A percentile compares a stretch with the other conserved stretches of the same genome.
phyloP scores from a whole-genome alignment of 2,113 vertebrate genomes.

The Sinocyclocheilus grahami region DNA sequence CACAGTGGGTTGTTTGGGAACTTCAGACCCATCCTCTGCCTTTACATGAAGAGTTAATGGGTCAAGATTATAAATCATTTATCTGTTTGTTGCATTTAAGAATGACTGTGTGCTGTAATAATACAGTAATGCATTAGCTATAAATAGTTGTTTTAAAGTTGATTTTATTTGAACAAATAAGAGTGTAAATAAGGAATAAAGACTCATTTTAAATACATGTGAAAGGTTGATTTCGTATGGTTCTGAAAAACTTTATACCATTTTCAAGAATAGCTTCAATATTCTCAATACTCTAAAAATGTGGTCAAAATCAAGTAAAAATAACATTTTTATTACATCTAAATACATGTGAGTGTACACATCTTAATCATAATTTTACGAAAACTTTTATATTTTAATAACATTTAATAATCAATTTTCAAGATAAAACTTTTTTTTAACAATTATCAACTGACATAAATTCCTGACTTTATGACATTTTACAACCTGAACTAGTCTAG shows the following conservation, averaged over 20 bases:
- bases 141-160: background rate
- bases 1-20: constrained; percentile 62
- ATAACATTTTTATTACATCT: background rate
- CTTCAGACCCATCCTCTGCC: constrained; percentile 49
- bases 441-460: background rate
- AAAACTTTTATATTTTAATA: background rate
- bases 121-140: background rate
- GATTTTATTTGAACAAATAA: background rate
- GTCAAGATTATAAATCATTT: constrained; percentile 15
- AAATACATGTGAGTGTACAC: background rate
- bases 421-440: background rate
- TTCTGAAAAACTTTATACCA: background rate
- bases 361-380: too few species aligned
- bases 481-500: background rate
- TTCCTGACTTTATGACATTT: background rate
- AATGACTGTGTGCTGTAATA: too few species aligned
- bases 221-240: background rate
- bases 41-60: background rate
- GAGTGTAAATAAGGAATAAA: background rate
- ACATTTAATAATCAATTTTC: background rate
- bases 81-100: background rate
- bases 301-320: background rate
- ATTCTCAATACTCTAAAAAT: background rate
- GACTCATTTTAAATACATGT: background rate
- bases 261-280: too few species aligned